A percentile compares a stretch with the other conserved stretches of the same genome.
These are phyloP conservation scores for Lethrus apterus DNA, from an alignment of 1,140 invertebrate species.

Conservation along the genomic window DNA sequence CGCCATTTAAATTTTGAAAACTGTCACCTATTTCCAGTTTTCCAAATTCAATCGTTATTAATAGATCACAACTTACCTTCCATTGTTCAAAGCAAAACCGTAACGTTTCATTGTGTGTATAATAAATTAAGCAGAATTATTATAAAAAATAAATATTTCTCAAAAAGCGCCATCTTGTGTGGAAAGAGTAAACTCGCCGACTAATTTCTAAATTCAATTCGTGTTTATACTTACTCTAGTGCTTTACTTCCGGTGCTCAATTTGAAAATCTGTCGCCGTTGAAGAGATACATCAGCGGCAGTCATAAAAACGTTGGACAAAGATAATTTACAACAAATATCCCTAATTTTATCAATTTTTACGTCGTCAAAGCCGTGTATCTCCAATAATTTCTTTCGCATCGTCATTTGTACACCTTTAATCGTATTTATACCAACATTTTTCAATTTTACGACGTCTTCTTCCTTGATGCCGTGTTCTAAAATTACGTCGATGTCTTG, in stretches of 20 bases:
- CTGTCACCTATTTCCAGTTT: no score
- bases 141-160: slow-evolving; percentile 1
- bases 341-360: slow-evolving; percentile 80
- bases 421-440: slow-evolving; percentile 71
- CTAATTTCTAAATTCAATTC: slow-evolving; percentile 8
- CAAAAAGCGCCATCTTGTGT: no score
- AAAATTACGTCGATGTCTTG: slow-evolving; percentile 50
- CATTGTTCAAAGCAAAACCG: no score
- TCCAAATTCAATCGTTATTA: no score
- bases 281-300: slow-evolving; percentile 64
- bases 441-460: slow-evolving; percentile 74
- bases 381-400: slow-evolving; percentile 61
- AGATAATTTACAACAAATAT: slow-evolving; percentile 57
- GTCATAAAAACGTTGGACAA: slow-evolving; percentile 58
- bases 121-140: neutral
- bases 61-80: no score
- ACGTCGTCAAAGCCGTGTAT: slow-evolving; percentile 75
- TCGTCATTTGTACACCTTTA: slow-evolving; percentile 75
- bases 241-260: slow-evolving; percentile 66
- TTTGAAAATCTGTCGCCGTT: slow-evolving; percentile 63
- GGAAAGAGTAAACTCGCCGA: neutral
- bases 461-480: slow-evolving; percentile 47
- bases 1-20: no score
- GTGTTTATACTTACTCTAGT: slow-evolving; percentile 58
- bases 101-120: no score